Evolutionary conservation across 2,888 invertebrate species (phyloP), one percentile per base, ranked within the genome.

Genomic region (Cerastis rubricosa): DNA sequence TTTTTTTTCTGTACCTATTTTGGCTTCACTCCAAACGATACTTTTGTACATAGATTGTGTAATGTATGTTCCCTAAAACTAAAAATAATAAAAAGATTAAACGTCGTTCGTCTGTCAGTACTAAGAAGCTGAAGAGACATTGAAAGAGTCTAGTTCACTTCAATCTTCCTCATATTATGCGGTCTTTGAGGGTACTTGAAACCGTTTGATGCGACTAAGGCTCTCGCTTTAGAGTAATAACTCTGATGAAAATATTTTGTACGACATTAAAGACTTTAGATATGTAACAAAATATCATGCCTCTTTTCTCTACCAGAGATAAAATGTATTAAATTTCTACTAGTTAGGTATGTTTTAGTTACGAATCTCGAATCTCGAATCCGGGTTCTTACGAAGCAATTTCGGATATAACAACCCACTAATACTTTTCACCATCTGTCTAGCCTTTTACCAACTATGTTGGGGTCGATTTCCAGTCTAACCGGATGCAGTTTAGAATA

Each of bases 81-180:
- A 25, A 57, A 57, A 25, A 29, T 59, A 19, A 4, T 4, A 25
- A 12, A 25, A 43, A 54, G 7, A 35, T 22, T 17, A 29, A 29
- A 43, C 2, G 43, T 49, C 12, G 5, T 35, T 8, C 35, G 64
- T 65, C 9, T 19, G 43, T 40, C 49, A 29, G 14, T 4, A 19
- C 25, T 22, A 40, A 43, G 14, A 8, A 64, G 64, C n/a, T 17
- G 9, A 6, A 19, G 17, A 61, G 17, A n/a, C 22, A 22, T 45
- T 61, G 17, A 47, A 59, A 40, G 29, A 71, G 71, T 74, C 71
- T 61, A 61, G 61, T 43, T 67, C 72, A 72, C 29, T 64, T 61
- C 4, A n/a, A 3, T 61, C 40, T 43, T 22, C 17, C 29, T 70
- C 17, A n/a, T 74, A 64, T 69, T 61, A 61, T 43, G 25, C 47